Evolutionary conservation across 2,113 vertebrate genomes (phyloP).

Genomic region (Toxotes chatareus): DNA sequence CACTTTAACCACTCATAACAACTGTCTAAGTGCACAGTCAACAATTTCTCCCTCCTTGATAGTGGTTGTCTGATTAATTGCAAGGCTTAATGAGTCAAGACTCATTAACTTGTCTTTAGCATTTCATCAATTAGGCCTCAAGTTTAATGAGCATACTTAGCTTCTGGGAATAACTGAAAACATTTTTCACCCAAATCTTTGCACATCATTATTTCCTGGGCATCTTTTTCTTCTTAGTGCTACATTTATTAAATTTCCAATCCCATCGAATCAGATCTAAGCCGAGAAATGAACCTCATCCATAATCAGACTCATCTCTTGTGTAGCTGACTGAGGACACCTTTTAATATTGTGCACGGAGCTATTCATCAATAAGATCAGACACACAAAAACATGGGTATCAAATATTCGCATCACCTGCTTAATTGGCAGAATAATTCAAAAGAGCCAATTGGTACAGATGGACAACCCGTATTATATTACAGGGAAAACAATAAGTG

Average conservation of each 20-base stretch:
- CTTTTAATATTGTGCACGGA: background rate
- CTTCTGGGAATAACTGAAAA: background rate
- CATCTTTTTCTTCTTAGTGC: background rate
- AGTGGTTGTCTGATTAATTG: background rate
- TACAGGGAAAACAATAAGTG: background rate
- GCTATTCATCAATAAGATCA: constrained; percentile 33
- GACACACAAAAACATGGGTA: background rate
- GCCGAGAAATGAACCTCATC: background rate
- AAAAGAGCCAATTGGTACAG: constrained; percentile 11
- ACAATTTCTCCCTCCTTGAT: background rate
- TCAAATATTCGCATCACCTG: constrained; percentile 5
- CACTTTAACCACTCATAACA: no score
- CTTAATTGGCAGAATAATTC: constrained; percentile 15
- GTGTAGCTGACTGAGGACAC: constrained; percentile 14
- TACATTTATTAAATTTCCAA: background rate
- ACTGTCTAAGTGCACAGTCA: background rate
- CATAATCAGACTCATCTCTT: constrained; percentile 4
- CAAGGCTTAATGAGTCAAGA: background rate
- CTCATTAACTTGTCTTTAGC: constrained; percentile 12
- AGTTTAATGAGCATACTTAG: background rate
- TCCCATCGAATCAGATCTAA: constrained; percentile 6
- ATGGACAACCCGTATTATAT: background rate
- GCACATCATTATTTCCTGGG: background rate
- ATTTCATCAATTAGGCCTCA: constrained; percentile 5
- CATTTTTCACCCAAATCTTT: background rate